Conservation (phyloP, 2,113 vertebrate species). For the Megatriorchis doriae region DNA sequence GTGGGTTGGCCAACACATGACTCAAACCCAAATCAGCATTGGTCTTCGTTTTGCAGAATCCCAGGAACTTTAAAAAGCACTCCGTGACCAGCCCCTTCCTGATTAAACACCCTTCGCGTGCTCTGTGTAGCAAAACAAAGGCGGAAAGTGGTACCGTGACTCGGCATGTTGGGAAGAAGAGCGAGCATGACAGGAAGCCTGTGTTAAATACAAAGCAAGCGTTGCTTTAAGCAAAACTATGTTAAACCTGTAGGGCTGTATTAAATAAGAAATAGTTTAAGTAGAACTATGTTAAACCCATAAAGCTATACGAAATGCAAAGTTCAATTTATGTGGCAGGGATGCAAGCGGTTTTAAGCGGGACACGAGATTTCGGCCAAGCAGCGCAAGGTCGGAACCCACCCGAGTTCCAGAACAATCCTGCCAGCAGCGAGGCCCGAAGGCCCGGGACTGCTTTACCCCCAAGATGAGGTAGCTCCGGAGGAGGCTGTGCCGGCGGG, state of each 20-base stretch:
- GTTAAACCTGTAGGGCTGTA: too few species aligned
- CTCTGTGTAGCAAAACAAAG: too few species aligned
- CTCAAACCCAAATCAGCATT: neutral
- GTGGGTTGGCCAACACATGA: neutral
- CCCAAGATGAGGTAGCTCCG: accelerated
- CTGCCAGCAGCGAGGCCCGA: neutral
- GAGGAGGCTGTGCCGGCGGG: neutral
- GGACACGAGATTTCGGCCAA: accelerated
- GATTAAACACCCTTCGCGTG: accelerated
- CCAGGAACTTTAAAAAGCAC: accelerated
- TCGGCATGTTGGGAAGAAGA: accelerated
- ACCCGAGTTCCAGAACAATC: accelerated
- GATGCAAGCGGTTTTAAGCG: accelerated
- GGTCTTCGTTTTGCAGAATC: accelerated
- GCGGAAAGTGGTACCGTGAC: accelerated
- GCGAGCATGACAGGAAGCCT: accelerated
- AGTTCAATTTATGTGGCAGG: neutral
- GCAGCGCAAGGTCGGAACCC: too few species aligned
- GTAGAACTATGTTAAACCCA: too few species aligned
- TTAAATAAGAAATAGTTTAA: neutral
- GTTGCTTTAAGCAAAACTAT: accelerated
- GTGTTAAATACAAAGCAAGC: neutral
- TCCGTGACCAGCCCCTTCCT: accelerated
- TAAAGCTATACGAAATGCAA: accelerated
- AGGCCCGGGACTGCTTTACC: neutral